Evolutionary conservation across 2,113 vertebrate genomes (phyloP).

Genomic region (Oncorhynchus gorbuscha): DNA sequence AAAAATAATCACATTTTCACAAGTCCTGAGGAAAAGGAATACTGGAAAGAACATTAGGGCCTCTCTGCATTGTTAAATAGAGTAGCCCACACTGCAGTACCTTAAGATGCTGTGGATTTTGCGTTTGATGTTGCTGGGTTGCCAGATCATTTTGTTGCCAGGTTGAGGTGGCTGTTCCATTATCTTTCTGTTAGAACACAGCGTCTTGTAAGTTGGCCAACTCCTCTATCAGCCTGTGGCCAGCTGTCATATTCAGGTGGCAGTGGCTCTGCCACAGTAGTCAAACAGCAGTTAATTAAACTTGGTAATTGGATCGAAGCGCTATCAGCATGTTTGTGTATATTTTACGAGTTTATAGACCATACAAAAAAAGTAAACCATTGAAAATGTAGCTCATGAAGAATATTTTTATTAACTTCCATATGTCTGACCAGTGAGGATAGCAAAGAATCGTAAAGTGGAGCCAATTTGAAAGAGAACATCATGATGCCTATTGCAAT

Average conservation of each 20-base stretch:
- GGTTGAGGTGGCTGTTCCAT: not conserved
- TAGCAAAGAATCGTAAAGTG: conserved; percentile 5
- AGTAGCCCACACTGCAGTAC: not conserved
- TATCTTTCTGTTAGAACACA: not conserved
- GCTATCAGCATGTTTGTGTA: conserved; percentile 18
- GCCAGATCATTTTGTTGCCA: not conserved
- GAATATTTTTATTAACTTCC: conserved; percentile 21
- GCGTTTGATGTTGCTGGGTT: not conserved
- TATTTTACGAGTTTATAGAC: conserved; percentile 21
- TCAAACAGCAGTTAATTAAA: conserved; percentile 58
- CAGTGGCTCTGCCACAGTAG: conserved; percentile 23
- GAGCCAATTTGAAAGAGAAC: not conserved
- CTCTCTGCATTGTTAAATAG: too few relatives aligned
- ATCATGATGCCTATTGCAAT: conserved; percentile 7
- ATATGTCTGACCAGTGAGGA: conserved; percentile 22
- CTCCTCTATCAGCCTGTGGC: conserved; percentile 17
- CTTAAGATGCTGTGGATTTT: not conserved
- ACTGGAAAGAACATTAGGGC: not conserved
- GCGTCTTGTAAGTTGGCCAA: not conserved
- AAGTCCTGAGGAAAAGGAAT: not conserved
- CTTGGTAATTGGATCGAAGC: conserved; percentile 27
- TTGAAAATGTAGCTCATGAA: conserved; percentile 20
- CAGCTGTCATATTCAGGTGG: conserved; percentile 38
- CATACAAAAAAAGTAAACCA: conserved; percentile 5
- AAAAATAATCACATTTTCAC: not conserved